These are phyloP conservation scores for Pachypeltis micranthus DNA, from an alignment of 1,140 invertebrate species.

Conservation along the genomic window DNA sequence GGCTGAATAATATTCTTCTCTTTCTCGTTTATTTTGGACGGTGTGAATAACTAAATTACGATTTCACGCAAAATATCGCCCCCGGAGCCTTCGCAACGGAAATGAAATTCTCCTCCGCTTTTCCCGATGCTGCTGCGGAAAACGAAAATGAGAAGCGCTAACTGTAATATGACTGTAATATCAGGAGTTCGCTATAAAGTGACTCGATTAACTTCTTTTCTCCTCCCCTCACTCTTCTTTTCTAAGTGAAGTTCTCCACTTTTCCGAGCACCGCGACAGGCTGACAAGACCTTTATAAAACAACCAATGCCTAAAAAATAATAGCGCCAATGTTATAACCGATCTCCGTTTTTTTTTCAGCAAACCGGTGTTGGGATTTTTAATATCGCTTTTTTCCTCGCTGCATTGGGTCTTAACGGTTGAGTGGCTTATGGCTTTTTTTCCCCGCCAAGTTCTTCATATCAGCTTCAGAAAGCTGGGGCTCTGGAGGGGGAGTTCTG, in stretches of 20 bases:
- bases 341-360: too few species aligned
- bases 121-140: too few species aligned
- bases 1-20: too few species aligned
- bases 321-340: too few species aligned
- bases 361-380: background rate
- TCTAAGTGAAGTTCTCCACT: background rate
- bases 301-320: background rate
- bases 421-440: background rate
- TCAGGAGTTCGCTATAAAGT: background rate
- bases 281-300: background rate
- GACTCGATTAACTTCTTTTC: background rate
- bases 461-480: too few species aligned
- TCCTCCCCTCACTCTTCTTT: background rate
- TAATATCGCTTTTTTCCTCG: background rate
- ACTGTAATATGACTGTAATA: background rate
- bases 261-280: background rate
- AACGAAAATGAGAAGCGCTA: too few species aligned
- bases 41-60: background rate
- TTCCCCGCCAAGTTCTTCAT: too few species aligned
- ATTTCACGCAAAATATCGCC: background rate
- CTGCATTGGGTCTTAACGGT: background rate
- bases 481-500: too few species aligned
- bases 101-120: background rate
- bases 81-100: background rate
- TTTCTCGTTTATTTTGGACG: too few species aligned